phyloP scores from a whole-genome alignment of 2,888 invertebrate genomes.

The Sarcophaga variegata region DNA sequence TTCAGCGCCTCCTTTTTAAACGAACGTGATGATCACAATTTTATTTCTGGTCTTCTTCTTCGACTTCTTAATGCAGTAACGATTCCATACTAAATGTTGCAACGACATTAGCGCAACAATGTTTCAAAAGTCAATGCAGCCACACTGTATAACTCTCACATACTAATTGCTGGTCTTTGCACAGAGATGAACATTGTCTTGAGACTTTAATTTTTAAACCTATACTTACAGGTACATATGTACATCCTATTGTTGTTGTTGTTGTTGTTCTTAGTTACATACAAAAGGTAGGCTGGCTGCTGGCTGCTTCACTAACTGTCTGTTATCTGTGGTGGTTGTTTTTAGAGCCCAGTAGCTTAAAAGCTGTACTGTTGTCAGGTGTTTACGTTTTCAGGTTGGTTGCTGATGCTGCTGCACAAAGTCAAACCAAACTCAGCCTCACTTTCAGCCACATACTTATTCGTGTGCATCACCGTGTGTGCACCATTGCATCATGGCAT shows the following conservation, averaged over 20 bases:
- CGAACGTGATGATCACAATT: neutral
- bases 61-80: neutral
- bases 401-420: conserved; percentile 8
- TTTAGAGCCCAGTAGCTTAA: conserved; percentile 19
- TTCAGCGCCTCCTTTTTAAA: conserved; percentile 60
- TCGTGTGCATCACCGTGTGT: neutral
- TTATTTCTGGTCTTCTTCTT: conserved; percentile 16
- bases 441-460: neutral
- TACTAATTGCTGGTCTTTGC: conserved; percentile 60
- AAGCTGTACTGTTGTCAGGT: conserved; percentile 55
- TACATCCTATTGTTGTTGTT: conserved; percentile 48
- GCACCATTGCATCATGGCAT: too few relatives aligned
- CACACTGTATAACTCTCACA: conserved; percentile 17
- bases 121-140: conserved; percentile 9
- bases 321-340: neutral
- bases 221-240: conserved; percentile 52
- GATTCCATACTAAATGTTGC: neutral
- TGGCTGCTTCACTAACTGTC: neutral
- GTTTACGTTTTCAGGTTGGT: conserved; percentile 45
- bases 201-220: conserved; percentile 22
- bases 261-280: neutral
- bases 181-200: conserved; percentile 1
- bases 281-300: conserved; percentile 35
- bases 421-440: neutral
- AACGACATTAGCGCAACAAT: conserved; percentile 51